Base-by-base conservation (phyloP, 1,140 invertebrate species). In the Papilio dardanus region DNA sequence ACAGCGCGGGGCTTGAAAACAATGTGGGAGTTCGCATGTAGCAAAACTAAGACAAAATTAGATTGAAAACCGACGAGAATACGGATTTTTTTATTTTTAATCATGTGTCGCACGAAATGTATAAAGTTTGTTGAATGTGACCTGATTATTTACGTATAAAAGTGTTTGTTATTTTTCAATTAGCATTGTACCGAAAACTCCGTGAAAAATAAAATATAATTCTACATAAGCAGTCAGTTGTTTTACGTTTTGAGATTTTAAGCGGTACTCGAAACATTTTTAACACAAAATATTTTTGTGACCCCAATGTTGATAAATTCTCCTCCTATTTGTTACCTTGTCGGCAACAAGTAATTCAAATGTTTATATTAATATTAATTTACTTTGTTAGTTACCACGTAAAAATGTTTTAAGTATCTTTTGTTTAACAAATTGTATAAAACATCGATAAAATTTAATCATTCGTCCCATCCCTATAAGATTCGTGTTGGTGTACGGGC, bases 391-490 rank as follows among this genome's bases (percentile, higher is more conserved):
- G 7, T 37, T 37, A 37, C 7, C 35, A 37, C 35, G 35, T 3
- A 37, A 14, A 8, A 37, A 37, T 37, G 10, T 37, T 5, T 37
- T 37, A 8, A 14, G 8, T 37, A 37, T 19, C n/a, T 46, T 7
- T 42, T 14, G 12, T 42, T 7, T 16, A 16, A 16, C 40, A 42
- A 12, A 42, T n/a, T 42, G 12, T n/a, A 12, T n/a, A 42, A 46
- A 46, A 46, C 42, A 62, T 30, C 54, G 24, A 28, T 62, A 28
- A 62, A 62, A 62, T 62, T 62, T 2, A 62, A 54, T 62, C 42
- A 28, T 3, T 12, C 50, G 21, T 3, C 19, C 54, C 54, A 62
- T 62, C 31, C 65, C 30, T 33, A 66, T 35, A 33, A 30, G 30
- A 66, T 66, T 35, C 10, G 24, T 62, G 24, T 33, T 66, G 16